Conservation (phyloP, 2,888 invertebrate species). For the Drosophila pullipes region DNA sequence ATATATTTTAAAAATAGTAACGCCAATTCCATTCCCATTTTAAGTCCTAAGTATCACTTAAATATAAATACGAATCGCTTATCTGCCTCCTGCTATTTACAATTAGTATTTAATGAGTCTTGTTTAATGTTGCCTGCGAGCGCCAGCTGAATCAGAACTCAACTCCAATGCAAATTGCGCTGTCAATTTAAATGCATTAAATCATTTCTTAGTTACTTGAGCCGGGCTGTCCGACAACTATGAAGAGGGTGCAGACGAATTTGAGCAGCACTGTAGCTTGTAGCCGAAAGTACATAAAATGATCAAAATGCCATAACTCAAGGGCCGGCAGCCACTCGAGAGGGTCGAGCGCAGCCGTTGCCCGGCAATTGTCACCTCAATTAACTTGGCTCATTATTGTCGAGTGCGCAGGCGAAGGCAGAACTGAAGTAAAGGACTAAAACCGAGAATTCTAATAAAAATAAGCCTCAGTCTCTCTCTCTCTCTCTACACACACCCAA, state of each 20-base stretch:
- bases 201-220: conserved; percentile 52
- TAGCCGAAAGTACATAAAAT: conserved; percentile 60
- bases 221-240: conserved; percentile 10
- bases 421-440: conserved; percentile 32
- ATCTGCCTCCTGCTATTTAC: neutral
- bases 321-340: conserved; percentile 37
- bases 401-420: conserved; percentile 44
- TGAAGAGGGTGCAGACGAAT: conserved; percentile 35
- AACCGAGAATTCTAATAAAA: conserved; percentile 47
- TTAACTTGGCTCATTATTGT: conserved; percentile 74
- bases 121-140: conserved; percentile 39
- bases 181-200: conserved; percentile 62
- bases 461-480: conserved; percentile 20
- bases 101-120: conserved; percentile 12
- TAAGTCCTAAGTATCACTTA: neutral
- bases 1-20: neutral
- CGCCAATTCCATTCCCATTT: conserved; percentile 6
- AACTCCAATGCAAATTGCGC: conserved; percentile 34
- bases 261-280: conserved; percentile 17
- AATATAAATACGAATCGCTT: conserved; percentile 2
- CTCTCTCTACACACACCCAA: conserved; percentile 15
- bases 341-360: conserved; percentile 42
- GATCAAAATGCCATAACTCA: conserved; percentile 74
- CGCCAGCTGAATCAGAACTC: neutral
- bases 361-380: conserved; percentile 74